Conservation (phyloP, 2,113 vertebrate species). For the Macheiramphus alcinus region DNA sequence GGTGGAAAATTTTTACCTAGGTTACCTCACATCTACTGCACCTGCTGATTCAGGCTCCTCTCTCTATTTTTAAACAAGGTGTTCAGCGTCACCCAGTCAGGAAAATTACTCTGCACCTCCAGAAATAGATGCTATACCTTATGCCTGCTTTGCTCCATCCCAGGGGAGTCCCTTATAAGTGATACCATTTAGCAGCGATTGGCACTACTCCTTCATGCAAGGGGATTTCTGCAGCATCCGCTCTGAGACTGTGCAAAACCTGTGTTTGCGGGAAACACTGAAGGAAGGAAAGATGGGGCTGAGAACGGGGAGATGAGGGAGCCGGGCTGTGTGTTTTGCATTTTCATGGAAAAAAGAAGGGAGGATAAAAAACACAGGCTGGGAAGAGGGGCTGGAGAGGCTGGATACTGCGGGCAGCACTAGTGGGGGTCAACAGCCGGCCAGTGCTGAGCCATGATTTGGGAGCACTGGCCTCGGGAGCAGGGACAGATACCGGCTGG, state of each 20-base stretch:
- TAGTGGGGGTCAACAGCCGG: neutral
- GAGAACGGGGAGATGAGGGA: neutral
- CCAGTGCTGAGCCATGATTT: fast-evolving
- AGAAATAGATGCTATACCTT: neutral
- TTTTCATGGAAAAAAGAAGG: neutral
- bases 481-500: neutral
- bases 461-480: neutral
- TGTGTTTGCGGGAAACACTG: fast-evolving
- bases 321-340: neutral
- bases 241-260: neutral
- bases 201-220: neutral
- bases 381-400: neutral
- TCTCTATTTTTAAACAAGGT: slow-evolving; percentile 35
- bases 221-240: neutral
- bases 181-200: neutral
- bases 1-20: slow-evolving; percentile 24
- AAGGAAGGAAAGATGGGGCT: neutral
- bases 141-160: neutral
- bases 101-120: neutral
- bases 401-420: neutral
- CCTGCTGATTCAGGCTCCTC: neutral
- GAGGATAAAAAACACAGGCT: neutral
- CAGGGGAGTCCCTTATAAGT: neutral
- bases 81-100: neutral
- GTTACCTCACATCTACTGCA: neutral